These are phyloP conservation scores for Drosophila pseudoananassae DNA, from an alignment of 1,140 invertebrate genomes.

Conservation along the genomic window DNA sequence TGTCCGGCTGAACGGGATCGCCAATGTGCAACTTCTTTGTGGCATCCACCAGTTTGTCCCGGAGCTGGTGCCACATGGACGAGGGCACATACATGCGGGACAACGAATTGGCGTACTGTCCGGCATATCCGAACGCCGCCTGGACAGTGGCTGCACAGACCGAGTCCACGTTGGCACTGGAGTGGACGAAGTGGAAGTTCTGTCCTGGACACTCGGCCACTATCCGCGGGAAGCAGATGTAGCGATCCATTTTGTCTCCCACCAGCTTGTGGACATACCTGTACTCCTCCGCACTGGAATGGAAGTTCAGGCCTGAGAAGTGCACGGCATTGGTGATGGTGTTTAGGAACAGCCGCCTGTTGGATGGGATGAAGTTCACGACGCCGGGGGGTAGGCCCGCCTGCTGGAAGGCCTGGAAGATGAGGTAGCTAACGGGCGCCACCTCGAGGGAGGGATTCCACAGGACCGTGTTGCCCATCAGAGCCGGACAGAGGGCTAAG, in stretches of 20 bases:
- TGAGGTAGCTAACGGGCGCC: slow-evolving; percentile 96
- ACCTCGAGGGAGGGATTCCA: slow-evolving; percentile 99
- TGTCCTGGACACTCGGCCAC: slow-evolving; percentile 98
- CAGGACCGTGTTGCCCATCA: slow-evolving; percentile 98
- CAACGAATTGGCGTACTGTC: slow-evolving; percentile 99
- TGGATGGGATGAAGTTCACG: slow-evolving; percentile 98
- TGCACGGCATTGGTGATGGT: slow-evolving; percentile 92
- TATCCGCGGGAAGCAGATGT: slow-evolving; percentile 95
- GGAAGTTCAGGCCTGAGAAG: slow-evolving; percentile 98
- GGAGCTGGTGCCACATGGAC: slow-evolving; percentile 90
- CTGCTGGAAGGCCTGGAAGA: slow-evolving; percentile 95
- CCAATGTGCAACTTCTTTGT: slow-evolving; percentile 90
- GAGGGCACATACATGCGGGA: slow-evolving; percentile 97
- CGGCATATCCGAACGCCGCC: slow-evolving; percentile 96
- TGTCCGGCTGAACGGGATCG: slow-evolving; percentile 91
- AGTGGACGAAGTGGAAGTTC: slow-evolving; percentile 98
- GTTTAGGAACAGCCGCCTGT: slow-evolving; percentile 96
- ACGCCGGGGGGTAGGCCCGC: slow-evolving; percentile 96
- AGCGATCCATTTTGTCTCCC: slow-evolving; percentile 92
- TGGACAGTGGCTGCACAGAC: slow-evolving; percentile 92
- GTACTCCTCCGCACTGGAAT: slow-evolving; percentile 90
- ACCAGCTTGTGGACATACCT: slow-evolving; percentile 95
- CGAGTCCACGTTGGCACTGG: slow-evolving; percentile 92
- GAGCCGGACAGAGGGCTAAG: slow-evolving; percentile 95
- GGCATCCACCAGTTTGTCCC: slow-evolving; percentile 10